phyloP scores from a whole-genome alignment of 2,797 vertebrate genomes.

The Hippoglossus hippoglossus region DNA sequence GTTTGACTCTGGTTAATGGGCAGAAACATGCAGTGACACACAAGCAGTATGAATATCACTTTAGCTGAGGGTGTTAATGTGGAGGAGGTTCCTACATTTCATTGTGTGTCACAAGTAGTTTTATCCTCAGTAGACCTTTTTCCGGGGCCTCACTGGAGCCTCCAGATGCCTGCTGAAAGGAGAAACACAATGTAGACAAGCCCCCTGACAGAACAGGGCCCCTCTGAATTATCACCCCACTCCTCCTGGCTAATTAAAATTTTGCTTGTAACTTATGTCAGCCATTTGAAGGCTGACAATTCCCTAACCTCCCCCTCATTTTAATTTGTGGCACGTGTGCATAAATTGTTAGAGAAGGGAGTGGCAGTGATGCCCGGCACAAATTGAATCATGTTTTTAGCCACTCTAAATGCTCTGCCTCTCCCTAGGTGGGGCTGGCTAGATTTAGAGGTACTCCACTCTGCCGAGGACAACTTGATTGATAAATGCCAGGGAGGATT shows the following conservation, averaged over 20 bases:
- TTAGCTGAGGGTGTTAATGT: slow-evolving; percentile 58
- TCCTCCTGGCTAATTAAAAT: slow-evolving; percentile 98
- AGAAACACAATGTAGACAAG: slow-evolving; percentile 83
- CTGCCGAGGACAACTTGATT: slow-evolving; percentile 88
- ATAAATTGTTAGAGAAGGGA: slow-evolving; percentile 76
- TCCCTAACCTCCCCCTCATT: slow-evolving; percentile 82
- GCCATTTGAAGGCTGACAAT: slow-evolving; percentile 87
- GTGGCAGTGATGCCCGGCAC: slow-evolving; percentile 62
- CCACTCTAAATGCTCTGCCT: slow-evolving; percentile 67
- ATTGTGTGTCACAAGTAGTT: slow-evolving; percentile 75
- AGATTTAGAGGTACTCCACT: slow-evolving; percentile 87
- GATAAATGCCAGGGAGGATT: slow-evolving; percentile 95
- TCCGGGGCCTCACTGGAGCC: slow-evolving; percentile 63
- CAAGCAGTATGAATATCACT: slow-evolving; percentile 61
- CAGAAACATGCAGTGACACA: slow-evolving; percentile 21
- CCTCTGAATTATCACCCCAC: slow-evolving; percentile 93
- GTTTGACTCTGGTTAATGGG: neutral
- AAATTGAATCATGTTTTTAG: slow-evolving; percentile 73
- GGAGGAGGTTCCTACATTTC: slow-evolving; percentile 68
- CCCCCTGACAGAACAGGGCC: slow-evolving; percentile 86
- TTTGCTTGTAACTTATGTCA: slow-evolving; percentile 99
- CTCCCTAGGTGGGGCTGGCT: slow-evolving; percentile 73
- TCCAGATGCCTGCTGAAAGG: slow-evolving; percentile 85
- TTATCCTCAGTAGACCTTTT: slow-evolving; percentile 65
- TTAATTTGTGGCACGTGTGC: slow-evolving; percentile 82